Evolutionary conservation across 2,113 vertebrate genomes (phyloP), one percentile per base, ranked within the genome.

Genomic region (Meleagris gallopavo): DNA sequence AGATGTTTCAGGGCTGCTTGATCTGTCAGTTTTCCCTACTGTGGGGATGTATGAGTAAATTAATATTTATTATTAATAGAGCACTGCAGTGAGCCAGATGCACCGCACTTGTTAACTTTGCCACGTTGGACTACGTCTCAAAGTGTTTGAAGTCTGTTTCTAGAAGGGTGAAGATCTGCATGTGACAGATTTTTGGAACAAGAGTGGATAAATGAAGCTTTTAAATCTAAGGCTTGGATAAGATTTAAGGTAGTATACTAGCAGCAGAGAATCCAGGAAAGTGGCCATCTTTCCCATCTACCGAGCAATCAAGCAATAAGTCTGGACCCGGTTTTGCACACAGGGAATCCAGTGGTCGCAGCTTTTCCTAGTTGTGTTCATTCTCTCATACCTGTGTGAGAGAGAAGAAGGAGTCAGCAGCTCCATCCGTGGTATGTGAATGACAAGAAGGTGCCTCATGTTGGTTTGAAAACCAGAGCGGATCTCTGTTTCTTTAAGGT

Each of bases 21-120:
- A 71, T 89, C 38, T 89, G 40, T 61, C 62, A 75, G n/a, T 80
- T 76, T 92, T 89, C 64, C 71, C 60, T 87, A 7, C 58, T 83
- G 54, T 61, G 61, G 34, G 38, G 20, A 67, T 88, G 57, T 93
- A 57, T 32, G 54, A 57, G 54, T 57, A 78, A 90, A 78, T 89
- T 85, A 66, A 60, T 89, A 85, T 52, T 83, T 74, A 71, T 75
- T 81, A 65, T 89, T 94, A 95, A 88, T 91, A 64, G 8, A 77
- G 41, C 34, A 76, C 9, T 15, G 58, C 41, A 76, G 50, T 38
- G 64, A 46, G 67, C n/a, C 75, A 84, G 66, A 64, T 66, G 13
- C 67, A 83, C 78, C 30, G 48, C 27, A 22, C 34, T 76, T 80
- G 34, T 61, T 89, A 74, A 40, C 32, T 85, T 57, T 87, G 81